Evolutionary conservation across 2,113 vertebrate genomes (phyloP), one percentile per base, ranked within the genome.

Genomic region (Neopipo cinnamomea): DNA sequence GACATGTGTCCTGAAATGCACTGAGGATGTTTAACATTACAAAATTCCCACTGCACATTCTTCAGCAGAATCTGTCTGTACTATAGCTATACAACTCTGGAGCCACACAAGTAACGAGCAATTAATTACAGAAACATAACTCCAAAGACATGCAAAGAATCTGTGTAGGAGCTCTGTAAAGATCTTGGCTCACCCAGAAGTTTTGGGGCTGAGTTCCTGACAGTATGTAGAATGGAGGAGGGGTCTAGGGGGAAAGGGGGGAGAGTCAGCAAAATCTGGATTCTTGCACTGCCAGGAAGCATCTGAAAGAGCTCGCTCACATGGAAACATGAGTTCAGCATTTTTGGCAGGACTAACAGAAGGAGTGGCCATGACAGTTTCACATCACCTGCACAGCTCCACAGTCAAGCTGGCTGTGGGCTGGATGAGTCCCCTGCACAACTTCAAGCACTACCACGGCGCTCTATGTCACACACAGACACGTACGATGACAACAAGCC

Each of bases 81-180:
- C 53, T 73, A 72, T 0, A 86, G 83, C 68, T 93, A 77, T 70
- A 94, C 24, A 77, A 11, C 41, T 84, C 91, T 68, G 90, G 49
- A 91, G 80, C 86, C 77, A 84, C 73, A 61, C 6, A 9, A 94
- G 56, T 92, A 94, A 90, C 6, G 5, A 89, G 82, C 39, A 89
- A 95, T 90, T 89, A 93, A 86, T 95, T 94, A 96, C 50, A 87
- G 21, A 93, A 94, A 94, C 44, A 74, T 63, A 91, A 68, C 58
- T 85, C 65, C 56, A 47, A 85, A 96, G 79, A 86, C 61, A 96
- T 23, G 73, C 49, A 81, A 91, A 85, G 83, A 96, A 93, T 89
- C 70, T 87, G 68, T 90, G 61, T 78, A 94, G 93, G 93, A 96
- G 88, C 80, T 78, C 88, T 81, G 44, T 27, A 75, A 65, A 91